A percentile compares a stretch with the other conserved stretches of the same genome.
Evolutionary conservation across 2,113 vertebrate genomes (phyloP).

Genomic region (Bubo blakistoni): DNA sequence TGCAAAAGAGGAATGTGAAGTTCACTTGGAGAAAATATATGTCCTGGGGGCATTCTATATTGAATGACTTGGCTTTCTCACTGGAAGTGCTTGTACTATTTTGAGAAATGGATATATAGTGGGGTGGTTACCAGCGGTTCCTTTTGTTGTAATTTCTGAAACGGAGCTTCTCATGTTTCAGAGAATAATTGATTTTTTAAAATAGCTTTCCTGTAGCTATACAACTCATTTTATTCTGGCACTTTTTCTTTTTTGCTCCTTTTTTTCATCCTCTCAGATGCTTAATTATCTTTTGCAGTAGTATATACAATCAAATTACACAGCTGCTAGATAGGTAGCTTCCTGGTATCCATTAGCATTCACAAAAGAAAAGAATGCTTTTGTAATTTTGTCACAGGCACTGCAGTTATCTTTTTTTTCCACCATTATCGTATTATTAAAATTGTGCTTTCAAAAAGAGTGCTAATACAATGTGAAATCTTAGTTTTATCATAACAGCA

Average conservation of each 20-base stretch:
- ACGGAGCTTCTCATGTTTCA: conserved; percentile 60
- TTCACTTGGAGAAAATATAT: conserved; percentile 60
- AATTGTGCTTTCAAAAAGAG: not conserved
- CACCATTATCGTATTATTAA: not conserved
- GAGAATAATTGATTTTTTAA: conserved; percentile 65
- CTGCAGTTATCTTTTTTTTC: not conserved
- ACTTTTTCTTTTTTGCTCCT: not conserved
- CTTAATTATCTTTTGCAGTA: conserved; percentile 57
- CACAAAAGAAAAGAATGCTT: not conserved
- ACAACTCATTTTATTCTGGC: conserved; percentile 48
- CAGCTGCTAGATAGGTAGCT: not conserved
- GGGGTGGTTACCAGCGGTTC: conserved; percentile 60
- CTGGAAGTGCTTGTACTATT: conserved; percentile 63
- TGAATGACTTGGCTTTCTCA: conserved; percentile 65
- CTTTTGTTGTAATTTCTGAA: conserved; percentile 65
- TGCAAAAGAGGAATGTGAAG: conserved; percentile 39
- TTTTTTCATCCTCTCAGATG: not conserved
- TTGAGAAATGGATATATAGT: conserved; percentile 66
- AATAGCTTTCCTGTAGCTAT: conserved; percentile 54
- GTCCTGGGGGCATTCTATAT: conserved; percentile 64
- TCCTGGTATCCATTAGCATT: not conserved
- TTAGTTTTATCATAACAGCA: not conserved
- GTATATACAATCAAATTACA: conserved; percentile 23
- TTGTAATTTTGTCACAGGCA: not conserved
- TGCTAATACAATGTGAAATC: not conserved